Evolutionary conservation across 2,113 vertebrate species (phyloP).

Genomic region (Kryptolebias marmoratus): DNA sequence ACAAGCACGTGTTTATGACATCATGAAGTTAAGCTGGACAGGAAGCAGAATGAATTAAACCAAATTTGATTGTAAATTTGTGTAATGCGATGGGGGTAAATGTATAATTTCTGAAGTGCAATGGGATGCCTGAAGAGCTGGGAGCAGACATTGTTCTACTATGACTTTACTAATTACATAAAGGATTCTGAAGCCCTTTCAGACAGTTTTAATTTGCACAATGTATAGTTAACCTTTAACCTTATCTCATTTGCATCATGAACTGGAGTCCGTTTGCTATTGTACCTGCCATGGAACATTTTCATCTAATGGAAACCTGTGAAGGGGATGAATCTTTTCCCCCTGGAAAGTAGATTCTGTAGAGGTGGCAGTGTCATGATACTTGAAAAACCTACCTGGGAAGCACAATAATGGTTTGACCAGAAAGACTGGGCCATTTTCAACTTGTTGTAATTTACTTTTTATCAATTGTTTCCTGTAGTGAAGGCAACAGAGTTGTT

Average conservation of each 20-base stretch:
- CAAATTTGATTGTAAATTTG: conserved; percentile 52
- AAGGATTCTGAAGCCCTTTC: conserved; percentile 7
- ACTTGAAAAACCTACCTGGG: background rate
- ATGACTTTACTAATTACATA: conserved; percentile 1
- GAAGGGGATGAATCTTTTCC: background rate
- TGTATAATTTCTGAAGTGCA: conserved; percentile 22
- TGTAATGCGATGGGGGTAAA: conserved; percentile 36
- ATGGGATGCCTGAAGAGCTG: background rate
- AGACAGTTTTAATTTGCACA: background rate
- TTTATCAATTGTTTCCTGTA: background rate
- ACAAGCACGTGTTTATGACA: conserved; percentile 70
- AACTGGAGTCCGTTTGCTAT: background rate
- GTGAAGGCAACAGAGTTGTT: background rate
- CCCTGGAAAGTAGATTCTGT: background rate
- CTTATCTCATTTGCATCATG: background rate
- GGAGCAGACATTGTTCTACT: background rate
- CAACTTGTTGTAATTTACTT: background rate
- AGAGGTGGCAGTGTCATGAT: background rate
- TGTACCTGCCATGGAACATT: background rate
- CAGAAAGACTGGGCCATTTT: background rate
- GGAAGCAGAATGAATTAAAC: conserved; percentile 63
- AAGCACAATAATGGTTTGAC: too few relatives aligned
- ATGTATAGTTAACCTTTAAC: background rate
- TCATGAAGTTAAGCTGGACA: conserved; percentile 55
- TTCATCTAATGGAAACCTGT: background rate